These are phyloP conservation scores for Sialis lutaria DNA, from an alignment of 2,888 invertebrate species.

Conservation along the genomic window DNA sequence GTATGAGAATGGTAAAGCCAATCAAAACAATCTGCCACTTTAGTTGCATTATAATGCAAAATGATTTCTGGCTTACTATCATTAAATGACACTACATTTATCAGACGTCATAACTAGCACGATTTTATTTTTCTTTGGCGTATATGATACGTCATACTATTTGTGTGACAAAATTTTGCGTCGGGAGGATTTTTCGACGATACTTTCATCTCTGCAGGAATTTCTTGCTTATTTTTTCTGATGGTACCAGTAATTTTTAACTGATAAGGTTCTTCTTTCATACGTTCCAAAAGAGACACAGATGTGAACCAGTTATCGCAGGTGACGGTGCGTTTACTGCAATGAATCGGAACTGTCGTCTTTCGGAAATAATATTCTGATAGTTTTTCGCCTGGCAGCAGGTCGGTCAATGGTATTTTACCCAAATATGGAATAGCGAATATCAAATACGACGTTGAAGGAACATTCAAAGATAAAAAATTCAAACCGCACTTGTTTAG, in stretches of 20 bases:
- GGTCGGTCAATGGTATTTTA: conserved; percentile 3
- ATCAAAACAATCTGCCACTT: conserved; percentile 9
- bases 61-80: conserved; percentile 9
- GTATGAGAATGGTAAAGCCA: conserved; percentile 9
- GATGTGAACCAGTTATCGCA: conserved; percentile 2
- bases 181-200: conserved; percentile 9
- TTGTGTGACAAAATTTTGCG: conserved; percentile 12
- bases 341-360: conserved; percentile 13
- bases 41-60: conserved; percentile 8
- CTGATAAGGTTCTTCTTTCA: conserved; percentile 7
- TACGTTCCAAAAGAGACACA: conserved; percentile 9
- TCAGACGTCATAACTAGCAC: conserved; percentile 8
- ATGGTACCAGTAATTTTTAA: conserved; percentile 11
- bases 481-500: conserved; percentile 20
- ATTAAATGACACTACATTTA: conserved; percentile 6
- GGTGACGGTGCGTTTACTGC: conserved; percentile 8
- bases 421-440: conserved; percentile 18
- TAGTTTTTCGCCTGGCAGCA: too few relatives aligned
- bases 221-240: conserved; percentile 11
- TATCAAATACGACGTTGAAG: conserved; percentile 17
- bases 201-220: conserved; percentile 9
- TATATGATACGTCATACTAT: conserved; percentile 16
- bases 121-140: conserved; percentile 7
- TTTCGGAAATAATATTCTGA: conserved; percentile 11
- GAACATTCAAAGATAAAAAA: conserved; percentile 18